Evolutionary conservation across 2,797 vertebrate genomes (phyloP).

Genomic region (Menidia menidia): DNA sequence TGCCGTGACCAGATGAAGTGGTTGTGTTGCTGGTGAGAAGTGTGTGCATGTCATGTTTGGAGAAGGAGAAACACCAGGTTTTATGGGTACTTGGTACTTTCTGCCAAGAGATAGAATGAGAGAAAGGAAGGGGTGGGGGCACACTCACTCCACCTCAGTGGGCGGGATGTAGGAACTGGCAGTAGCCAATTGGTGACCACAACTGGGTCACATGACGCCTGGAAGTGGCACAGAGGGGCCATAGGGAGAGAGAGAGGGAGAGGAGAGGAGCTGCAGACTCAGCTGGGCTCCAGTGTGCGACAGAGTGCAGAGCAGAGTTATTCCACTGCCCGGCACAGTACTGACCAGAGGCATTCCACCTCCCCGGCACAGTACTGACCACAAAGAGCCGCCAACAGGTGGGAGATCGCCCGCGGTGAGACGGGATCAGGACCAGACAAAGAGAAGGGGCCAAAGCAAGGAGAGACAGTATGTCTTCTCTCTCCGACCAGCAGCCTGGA

Average conservation of each 20-base stretch:
- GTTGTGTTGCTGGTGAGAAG: background rate
- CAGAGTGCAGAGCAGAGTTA: constrained; percentile 60
- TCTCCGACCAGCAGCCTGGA: constrained; percentile 87
- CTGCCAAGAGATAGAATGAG: constrained; percentile 29
- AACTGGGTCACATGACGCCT: constrained; percentile 75
- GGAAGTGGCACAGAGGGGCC: constrained; percentile 53
- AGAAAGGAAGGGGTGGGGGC: constrained; percentile 45
- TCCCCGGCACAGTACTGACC: constrained; percentile 39
- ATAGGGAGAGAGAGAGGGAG: constrained; percentile 44
- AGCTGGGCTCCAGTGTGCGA: constrained; percentile 70
- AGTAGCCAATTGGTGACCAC: constrained; percentile 71
- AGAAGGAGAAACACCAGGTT: background rate
- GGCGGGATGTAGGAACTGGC: constrained; percentile 58
- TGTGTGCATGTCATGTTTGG: background rate
- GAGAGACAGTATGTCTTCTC: constrained; percentile 87
- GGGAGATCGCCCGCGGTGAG: constrained; percentile 41
- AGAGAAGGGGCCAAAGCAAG: constrained; percentile 53
- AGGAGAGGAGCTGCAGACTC: constrained; percentile 60
- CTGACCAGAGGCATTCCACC: constrained; percentile 50
- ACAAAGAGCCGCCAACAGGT: constrained; percentile 42
- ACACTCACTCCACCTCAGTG: constrained; percentile 70
- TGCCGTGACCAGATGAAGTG: background rate
- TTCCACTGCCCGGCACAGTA: constrained; percentile 48
- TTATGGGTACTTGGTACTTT: constrained; percentile 24
- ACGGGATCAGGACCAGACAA: constrained; percentile 27